Base-by-base conservation (phyloP, 1,140 invertebrate genomes). In the Pectinophora gossypiella region DNA sequence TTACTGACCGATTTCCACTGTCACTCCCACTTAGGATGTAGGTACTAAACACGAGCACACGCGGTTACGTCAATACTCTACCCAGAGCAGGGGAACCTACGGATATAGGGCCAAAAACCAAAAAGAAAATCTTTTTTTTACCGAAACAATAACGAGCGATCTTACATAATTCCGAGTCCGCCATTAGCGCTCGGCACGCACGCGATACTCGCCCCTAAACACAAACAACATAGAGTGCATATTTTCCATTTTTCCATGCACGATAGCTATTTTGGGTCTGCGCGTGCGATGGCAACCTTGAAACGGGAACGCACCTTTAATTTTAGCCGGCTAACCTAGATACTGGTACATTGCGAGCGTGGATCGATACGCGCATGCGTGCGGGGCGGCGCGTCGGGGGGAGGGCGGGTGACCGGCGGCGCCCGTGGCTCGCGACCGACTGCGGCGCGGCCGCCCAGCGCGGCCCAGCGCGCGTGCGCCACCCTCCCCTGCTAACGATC, bases 261-360 rank as follows among this genome's bases (percentile, higher is more conserved):
- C 73, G 68, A 70, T 76, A 64, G 72, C 70, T 84, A 81, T 79
- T 85, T 79, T 60, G 63, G 70, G 65, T 67, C 72, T 79, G 81
- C 77, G 78, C 78, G 73, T 72, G 78, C 80, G 76, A 56, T 75
- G 56, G 70, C 77, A 81, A 80, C 81, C 81, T 85, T 85, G 81
- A 81, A 75, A 79, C 65, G 60, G 66, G 70, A 80, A 82, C 82
- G 77, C 80, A 85, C 82, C 82, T 85, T 84, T 85, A 85, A 85
- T 77, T 81, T 82, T 85, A 85, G 82, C 78, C 76, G 79, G 77
- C 71, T 85, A 85, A 85, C 82, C 82, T 83, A 85, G 78, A 79
- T 85, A 75, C 79, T 70, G 71, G 68, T 58, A 72, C 76, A 75
- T 79, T 81, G 70, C 61, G 64, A 68, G 68, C 63, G 48, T 45